Base-by-base conservation (phyloP, 2,113 vertebrate species). In the Ceyx melanurus region DNA sequence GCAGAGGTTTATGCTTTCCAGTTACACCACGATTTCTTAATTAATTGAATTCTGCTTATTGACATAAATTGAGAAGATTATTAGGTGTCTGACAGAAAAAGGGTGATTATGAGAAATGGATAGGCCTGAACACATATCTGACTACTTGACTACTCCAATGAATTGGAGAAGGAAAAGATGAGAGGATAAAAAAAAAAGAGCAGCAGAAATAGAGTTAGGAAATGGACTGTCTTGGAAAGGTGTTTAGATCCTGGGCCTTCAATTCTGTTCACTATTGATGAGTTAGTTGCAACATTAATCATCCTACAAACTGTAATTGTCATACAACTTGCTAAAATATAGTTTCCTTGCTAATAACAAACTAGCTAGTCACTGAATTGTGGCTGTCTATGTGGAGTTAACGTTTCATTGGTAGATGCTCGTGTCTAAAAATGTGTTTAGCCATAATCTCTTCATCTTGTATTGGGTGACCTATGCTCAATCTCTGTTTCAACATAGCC, bases 351-450 rank as follows among this genome's bases (percentile, higher is more conserved):
- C 18, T 82, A 35, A 40, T 4, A 70, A 4, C 17, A 78, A 66
- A 54, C 6, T 21, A 73, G 7, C 5, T 76, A 25, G 16, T 62
- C 14, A 35, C 19, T 50, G 56, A 73, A 14, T 42, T 45, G 12
- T 74, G 23, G 16, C 13, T 68, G 0, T 40, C 9, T 19, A 31
- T 25, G 11, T 6, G 26, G 17, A 51, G 5, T 40, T 62, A 33
- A 19, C 0, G 0, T 53, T 70, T 72, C 40, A 10, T 17, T 0
- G 1, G n/a, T 33, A 66, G 18, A 6, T 42, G 23, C 3, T 31
- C 66, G 10, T 23, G 61, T 54, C 23, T 68, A 60, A 45, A 56
- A 78, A 51, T 23, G 16, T 73, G 20, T 33, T 73, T 8, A 51
- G 8, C 17, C 67, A 57, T 64, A 35, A 35, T 61, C 20, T 91